phyloP scores from a whole-genome alignment of 2,797 vertebrate species.

The Coracias cyanogaster region DNA sequence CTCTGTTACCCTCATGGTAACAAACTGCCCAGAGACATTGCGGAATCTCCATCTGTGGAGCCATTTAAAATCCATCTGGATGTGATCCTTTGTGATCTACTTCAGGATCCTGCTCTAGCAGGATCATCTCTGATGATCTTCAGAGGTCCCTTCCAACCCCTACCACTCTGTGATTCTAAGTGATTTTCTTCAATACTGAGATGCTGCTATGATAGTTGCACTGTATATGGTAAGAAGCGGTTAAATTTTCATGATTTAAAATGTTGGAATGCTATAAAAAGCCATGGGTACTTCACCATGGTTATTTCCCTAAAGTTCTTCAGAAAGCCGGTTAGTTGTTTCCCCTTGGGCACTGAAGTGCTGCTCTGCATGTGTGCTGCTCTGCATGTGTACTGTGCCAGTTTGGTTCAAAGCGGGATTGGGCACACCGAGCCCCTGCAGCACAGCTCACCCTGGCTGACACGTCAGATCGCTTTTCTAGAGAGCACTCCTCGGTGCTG shows the following conservation, averaged over 20 bases:
- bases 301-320: background rate
- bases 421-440: background rate
- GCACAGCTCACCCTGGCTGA: rapidly evolving
- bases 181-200: background rate
- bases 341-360: background rate
- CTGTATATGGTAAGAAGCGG: background rate
- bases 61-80: no score
- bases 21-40: no score
- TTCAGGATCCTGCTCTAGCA: no score
- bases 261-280: background rate
- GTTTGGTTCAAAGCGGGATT: background rate
- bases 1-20: no score
- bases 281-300: background rate
- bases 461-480: rapidly evolving
- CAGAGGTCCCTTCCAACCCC: no score
- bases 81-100: no score
- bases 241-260: background rate
- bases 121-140: no score
- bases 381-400: background rate
- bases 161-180: background rate
- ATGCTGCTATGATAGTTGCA: background rate
- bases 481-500: background rate
- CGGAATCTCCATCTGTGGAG: no score
- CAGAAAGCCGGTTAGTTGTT: background rate
- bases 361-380: background rate